phyloP scores from a whole-genome alignment of 2,888 invertebrate genomes.

The Brachynemurus nebulosus region DNA sequence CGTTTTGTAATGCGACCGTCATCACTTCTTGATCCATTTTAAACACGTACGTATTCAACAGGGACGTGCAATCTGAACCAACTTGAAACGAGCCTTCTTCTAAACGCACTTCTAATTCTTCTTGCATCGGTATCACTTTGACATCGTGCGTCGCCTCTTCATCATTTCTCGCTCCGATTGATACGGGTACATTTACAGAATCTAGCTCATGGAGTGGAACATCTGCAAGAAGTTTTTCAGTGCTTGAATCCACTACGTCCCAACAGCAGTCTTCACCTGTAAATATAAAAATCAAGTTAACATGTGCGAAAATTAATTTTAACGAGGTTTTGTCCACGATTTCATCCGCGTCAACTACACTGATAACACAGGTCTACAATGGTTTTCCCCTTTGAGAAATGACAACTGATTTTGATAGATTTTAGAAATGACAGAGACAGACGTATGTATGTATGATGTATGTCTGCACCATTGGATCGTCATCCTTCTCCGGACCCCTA shows the following conservation, averaged over 20 bases:
- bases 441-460: no score
- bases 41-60: slow-evolving; percentile 30
- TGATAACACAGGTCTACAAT: no score
- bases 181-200: slow-evolving; percentile 23
- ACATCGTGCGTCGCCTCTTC: slow-evolving; percentile 26
- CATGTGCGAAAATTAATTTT: slow-evolving; percentile 3
- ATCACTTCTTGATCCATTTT: slow-evolving; percentile 35
- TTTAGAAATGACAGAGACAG: no score
- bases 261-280: slow-evolving; percentile 31
- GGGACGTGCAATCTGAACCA: no score
- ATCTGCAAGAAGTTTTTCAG: slow-evolving; percentile 31
- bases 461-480: no score
- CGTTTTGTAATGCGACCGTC: slow-evolving; percentile 35
- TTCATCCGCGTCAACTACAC: no score
- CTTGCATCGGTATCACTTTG: slow-evolving; percentile 38
- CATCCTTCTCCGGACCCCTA: no score
- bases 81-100: slow-evolving; percentile 36
- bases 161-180: slow-evolving; percentile 24
- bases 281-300: slow-evolving; percentile 12
- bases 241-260: slow-evolving; percentile 36
- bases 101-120: slow-evolving; percentile 41
- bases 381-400: no score
- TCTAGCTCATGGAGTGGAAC: slow-evolving; percentile 31
- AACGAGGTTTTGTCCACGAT: no score
- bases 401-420: no score